Evolutionary conservation across 2,113 vertebrate genomes (phyloP).

Genomic region (Xiphophorus maculatus): DNA sequence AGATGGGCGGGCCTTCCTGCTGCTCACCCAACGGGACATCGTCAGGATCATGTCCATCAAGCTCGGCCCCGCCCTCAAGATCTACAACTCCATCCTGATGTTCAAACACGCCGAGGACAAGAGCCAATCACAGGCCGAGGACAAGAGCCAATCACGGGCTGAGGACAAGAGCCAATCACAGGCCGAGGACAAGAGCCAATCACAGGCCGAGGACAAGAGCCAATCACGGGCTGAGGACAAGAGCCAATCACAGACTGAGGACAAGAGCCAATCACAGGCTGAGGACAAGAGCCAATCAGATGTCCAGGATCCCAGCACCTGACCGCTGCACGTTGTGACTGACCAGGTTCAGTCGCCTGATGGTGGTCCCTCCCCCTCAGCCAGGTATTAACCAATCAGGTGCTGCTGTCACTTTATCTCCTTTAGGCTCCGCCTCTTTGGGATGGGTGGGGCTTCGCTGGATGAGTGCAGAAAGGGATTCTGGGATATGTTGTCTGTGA

Average conservation of each 20-base stretch:
- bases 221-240: not conserved
- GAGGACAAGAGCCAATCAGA: conserved; percentile 20
- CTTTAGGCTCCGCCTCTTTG: not conserved
- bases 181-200: conserved; percentile 9
- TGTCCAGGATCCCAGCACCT: not conserved
- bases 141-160: conserved; percentile 48
- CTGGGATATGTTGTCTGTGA: not conserved
- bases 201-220: not conserved
- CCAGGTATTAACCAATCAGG: not conserved
- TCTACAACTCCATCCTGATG: conserved; percentile 85
- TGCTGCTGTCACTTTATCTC: conserved; percentile 5
- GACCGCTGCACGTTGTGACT: conserved; percentile 7
- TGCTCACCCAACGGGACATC: conserved; percentile 81
- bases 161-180: conserved; percentile 33
- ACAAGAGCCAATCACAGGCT: not conserved
- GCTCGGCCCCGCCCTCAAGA: conserved; percentile 82
- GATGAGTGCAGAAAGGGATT: conserved; percentile 2
- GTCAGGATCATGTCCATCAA: conserved; percentile 83
- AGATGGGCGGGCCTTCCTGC: conserved; percentile 81
- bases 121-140: too few relatives aligned
- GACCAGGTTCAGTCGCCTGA: not conserved
- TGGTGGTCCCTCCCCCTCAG: not conserved
- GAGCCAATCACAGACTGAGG: conserved; percentile 34
- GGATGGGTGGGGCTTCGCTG: not conserved
- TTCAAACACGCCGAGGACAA: conserved; percentile 75